Evolutionary conservation across 2,113 vertebrate genomes (phyloP).

Genomic region (Plectropomus leopardus): DNA sequence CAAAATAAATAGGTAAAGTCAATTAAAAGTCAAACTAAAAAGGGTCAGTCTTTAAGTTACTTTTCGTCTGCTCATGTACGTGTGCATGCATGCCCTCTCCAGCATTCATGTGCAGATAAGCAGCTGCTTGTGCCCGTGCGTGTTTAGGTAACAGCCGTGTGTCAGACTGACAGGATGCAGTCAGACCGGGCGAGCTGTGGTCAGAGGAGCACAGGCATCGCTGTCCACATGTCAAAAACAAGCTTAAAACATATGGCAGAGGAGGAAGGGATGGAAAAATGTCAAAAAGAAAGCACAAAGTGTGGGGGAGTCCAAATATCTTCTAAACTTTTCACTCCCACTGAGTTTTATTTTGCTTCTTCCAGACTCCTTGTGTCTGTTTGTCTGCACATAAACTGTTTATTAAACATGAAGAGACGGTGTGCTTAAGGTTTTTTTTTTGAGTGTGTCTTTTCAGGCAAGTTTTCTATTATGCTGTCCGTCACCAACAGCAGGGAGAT

Average conservation of each 20-base stretch:
- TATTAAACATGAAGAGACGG: background rate
- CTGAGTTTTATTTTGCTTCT: background rate
- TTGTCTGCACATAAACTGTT: background rate
- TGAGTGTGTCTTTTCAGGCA: background rate
- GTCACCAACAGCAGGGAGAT: slow-evolving; percentile 10
- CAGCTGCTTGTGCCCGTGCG: slow-evolving; percentile 18
- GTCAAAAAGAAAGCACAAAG: background rate
- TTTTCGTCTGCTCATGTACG: background rate
- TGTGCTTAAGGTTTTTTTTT: background rate
- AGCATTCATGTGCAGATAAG: slow-evolving; percentile 38
- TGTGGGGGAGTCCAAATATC: background rate
- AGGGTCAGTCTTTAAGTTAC: no score
- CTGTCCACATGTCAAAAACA: slow-evolving; percentile 27
- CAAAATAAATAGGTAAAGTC: no score
- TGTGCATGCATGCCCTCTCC: slow-evolving; percentile 13
- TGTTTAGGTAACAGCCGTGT: slow-evolving; percentile 26
- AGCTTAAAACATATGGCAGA: slow-evolving; percentile 4
- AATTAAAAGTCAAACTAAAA: no score
- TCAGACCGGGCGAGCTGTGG: slow-evolving; percentile 26
- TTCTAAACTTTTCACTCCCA: slow-evolving; percentile 22
- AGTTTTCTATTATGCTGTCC: background rate
- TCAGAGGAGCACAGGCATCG: slow-evolving; percentile 26
- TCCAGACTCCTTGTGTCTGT: background rate
- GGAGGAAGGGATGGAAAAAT: background rate
- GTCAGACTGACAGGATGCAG: slow-evolving; percentile 43